Evolutionary conservation across 2,113 vertebrate genomes (phyloP).

Genomic region (Tinamus guttatus): DNA sequence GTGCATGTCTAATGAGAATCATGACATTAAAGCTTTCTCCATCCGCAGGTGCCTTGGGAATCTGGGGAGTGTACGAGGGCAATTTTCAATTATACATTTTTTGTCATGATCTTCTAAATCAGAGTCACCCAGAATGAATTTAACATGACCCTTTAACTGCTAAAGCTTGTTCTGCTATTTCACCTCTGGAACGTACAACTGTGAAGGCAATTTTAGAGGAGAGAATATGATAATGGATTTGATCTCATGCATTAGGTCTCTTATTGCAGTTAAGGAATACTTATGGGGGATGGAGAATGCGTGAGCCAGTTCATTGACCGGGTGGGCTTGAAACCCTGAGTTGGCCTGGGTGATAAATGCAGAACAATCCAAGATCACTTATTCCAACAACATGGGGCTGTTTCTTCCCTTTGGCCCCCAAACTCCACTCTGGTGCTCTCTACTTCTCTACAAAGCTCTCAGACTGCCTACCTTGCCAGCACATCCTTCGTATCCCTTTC

Average conservation of each 20-base stretch:
- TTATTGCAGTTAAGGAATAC: background rate
- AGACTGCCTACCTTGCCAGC: background rate
- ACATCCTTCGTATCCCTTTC: background rate
- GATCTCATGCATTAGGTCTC: background rate
- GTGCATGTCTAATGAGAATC: background rate
- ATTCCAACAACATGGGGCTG: background rate
- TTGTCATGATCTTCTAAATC: background rate
- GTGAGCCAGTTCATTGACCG: background rate
- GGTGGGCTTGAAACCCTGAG: background rate
- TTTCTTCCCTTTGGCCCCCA: rapidly evolving
- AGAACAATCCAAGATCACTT: background rate
- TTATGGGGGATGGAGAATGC: background rate
- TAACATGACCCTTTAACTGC: background rate
- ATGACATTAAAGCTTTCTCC: conserved; percentile 22
- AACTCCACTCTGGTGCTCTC: background rate
- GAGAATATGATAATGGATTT: background rate
- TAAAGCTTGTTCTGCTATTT: conserved; percentile 5
- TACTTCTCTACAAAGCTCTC: background rate
- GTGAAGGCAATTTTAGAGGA: background rate
- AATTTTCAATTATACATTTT: background rate
- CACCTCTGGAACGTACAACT: background rate
- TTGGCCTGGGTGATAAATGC: background rate
- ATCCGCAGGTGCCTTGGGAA: conserved; percentile 9
- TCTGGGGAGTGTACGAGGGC: background rate
- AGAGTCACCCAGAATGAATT: background rate